phyloP scores from a whole-genome alignment of 2,888 invertebrate species.

The Amblyjoppa proteus region DNA sequence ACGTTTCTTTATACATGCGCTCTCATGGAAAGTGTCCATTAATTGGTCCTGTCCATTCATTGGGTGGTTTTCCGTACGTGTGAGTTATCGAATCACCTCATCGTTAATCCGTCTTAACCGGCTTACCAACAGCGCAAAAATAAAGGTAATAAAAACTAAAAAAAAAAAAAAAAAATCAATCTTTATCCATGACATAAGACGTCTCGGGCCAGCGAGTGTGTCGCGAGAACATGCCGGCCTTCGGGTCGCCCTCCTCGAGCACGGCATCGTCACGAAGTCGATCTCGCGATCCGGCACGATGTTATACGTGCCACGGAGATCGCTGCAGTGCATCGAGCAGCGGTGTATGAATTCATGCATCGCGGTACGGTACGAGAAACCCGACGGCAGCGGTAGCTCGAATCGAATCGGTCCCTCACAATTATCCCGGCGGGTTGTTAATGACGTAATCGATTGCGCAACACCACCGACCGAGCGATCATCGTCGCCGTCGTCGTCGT shows the following conservation, averaged over 20 bases:
- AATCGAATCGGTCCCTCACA: constrained; percentile 60
- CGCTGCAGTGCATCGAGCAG: constrained; percentile 14
- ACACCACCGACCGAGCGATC: constrained; percentile 57
- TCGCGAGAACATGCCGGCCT: constrained; percentile 33
- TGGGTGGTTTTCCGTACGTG: too few species aligned
- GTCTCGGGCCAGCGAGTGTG: constrained; percentile 37
- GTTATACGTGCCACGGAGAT: constrained; percentile 35
- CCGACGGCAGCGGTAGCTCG: constrained; percentile 28
- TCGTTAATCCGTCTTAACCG: not conserved
- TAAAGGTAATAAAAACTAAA: not conserved
- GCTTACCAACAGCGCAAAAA: not conserved
- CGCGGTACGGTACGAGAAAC: constrained; percentile 9
- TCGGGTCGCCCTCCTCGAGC: constrained; percentile 52
- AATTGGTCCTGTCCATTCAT: too few species aligned
- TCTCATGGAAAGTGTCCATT: too few species aligned
- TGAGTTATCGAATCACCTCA: not conserved
- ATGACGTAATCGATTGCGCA: constrained; percentile 71
- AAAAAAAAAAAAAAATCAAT: not conserved
- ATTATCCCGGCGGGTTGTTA: constrained; percentile 65
- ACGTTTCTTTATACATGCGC: too few species aligned
- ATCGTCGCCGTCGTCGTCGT: constrained; percentile 53
- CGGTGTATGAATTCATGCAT: constrained; percentile 34
- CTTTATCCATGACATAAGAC: constrained; percentile 12
- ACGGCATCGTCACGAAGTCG: constrained; percentile 55
- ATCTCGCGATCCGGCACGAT: constrained; percentile 57